phyloP scores from a whole-genome alignment of 2,113 vertebrate species.

The Isichthys henryi region DNA sequence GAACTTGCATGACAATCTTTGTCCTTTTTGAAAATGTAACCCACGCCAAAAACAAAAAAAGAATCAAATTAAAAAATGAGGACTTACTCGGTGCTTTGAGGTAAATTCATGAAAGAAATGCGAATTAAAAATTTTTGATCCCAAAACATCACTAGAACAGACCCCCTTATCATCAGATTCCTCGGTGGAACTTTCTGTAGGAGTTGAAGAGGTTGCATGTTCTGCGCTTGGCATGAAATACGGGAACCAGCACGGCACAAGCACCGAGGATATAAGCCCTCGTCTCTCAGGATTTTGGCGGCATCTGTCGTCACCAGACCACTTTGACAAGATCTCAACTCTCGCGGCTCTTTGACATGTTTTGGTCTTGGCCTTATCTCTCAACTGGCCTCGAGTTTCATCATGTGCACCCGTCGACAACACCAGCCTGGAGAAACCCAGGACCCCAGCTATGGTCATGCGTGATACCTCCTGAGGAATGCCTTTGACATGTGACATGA shows the following conservation, averaged over 20 bases:
- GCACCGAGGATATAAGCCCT: neutral
- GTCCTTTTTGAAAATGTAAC: neutral
- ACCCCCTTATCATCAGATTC: neutral
- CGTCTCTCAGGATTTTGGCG: neutral
- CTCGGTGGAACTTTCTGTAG: neutral
- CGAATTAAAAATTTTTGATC: neutral
- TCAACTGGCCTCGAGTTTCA: neutral
- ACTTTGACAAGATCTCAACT: neutral
- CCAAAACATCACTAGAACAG: neutral
- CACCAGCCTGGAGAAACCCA: neutral
- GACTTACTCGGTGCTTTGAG: neutral
- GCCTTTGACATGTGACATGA: slow-evolving; percentile 20
- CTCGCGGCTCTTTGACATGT: neutral
- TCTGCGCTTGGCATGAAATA: neutral
- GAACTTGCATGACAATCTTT: neutral
- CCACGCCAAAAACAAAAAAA: neutral
- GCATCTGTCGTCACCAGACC: neutral
- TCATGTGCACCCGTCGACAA: neutral
- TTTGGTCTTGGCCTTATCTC: slow-evolving; percentile 1
- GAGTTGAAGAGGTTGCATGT: neutral
- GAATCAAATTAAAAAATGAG: neutral
- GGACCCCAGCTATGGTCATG: neutral
- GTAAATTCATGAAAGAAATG: neutral
- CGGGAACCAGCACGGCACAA: neutral
- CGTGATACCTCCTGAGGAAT: too few species aligned